Conservation (phyloP, 2,888 invertebrate genomes). For the Drosophila affinis region DNA sequence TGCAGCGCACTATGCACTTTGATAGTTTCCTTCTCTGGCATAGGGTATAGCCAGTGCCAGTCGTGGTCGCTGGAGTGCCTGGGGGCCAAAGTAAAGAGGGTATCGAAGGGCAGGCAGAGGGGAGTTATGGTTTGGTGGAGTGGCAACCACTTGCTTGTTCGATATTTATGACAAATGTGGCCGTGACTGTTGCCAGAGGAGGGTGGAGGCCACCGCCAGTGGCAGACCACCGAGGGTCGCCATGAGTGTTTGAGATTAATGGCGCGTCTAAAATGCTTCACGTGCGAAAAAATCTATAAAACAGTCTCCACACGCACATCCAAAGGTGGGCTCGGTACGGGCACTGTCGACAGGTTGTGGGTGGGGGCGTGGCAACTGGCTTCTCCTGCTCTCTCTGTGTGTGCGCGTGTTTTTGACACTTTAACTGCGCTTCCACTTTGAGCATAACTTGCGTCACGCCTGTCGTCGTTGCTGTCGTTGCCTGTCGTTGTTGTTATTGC, state of each 20-base stretch:
- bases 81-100: not conserved
- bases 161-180: slow-evolving; percentile 75
- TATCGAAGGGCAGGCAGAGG: not conserved
- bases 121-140: not conserved
- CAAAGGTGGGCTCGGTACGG: slow-evolving; percentile 29
- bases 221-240: slow-evolving; percentile 38
- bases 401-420: slow-evolving; percentile 67
- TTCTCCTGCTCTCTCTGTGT: slow-evolving; percentile 19
- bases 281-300: slow-evolving; percentile 51
- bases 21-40: not conserved
- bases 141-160: slow-evolving; percentile 51
- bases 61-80: not conserved
- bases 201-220: not conserved
- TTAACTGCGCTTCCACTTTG: slow-evolving; percentile 64
- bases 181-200: slow-evolving; percentile 30
- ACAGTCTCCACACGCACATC: slow-evolving; percentile 29
- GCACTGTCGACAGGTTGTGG: slow-evolving; percentile 2
- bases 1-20: too few species aligned
- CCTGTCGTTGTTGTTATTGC: slow-evolving; percentile 38
- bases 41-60: not conserved
- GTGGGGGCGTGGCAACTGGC: not conserved
- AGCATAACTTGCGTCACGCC: slow-evolving; percentile 46
- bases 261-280: slow-evolving; percentile 62
- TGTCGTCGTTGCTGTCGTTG: slow-evolving; percentile 32
- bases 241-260: slow-evolving; percentile 68